Evolutionary conservation across 2,113 vertebrate genomes (phyloP).

Genomic region (Sakesphorus luctuosus): DNA sequence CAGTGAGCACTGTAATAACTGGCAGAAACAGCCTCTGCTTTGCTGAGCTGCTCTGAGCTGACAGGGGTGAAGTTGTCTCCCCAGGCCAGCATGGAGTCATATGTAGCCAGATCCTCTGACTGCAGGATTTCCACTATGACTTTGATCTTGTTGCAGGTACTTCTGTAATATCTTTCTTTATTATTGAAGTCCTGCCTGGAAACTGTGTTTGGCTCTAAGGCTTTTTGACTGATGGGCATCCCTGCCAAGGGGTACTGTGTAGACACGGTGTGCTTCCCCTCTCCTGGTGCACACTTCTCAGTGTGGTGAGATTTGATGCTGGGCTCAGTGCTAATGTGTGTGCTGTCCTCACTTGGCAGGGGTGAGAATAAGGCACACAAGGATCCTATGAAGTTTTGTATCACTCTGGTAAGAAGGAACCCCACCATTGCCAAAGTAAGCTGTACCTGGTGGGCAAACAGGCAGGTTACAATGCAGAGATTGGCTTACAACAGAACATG

Average conservation of each 20-base stretch:
- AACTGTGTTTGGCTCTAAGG: background rate
- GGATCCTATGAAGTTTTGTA: background rate
- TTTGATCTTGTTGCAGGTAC: background rate
- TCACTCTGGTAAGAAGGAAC: background rate
- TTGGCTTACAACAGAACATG: background rate
- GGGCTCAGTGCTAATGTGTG: rapidly evolving
- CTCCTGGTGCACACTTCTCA: background rate
- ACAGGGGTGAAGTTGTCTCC: background rate
- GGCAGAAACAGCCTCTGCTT: background rate
- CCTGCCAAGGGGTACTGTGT: background rate
- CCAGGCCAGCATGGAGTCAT: background rate
- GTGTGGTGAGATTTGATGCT: background rate
- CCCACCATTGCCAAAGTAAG: background rate
- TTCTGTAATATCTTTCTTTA: background rate
- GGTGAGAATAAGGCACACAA: background rate
- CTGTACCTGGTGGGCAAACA: background rate
- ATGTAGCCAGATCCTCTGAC: background rate
- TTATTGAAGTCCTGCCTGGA: background rate
- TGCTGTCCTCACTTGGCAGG: background rate
- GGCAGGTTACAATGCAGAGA: background rate
- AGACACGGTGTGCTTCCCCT: background rate
- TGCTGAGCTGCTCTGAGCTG: background rate
- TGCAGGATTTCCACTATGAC: background rate
- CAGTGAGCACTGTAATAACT: background rate
- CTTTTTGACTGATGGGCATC: background rate